Percentiles rank a stretch among this genome's conserved stretches.
Evolutionary conservation across 37 sponge, comb jelly and placozoan species (phyloP).

Genomic region (Cladorhizidae sp.): DNA sequence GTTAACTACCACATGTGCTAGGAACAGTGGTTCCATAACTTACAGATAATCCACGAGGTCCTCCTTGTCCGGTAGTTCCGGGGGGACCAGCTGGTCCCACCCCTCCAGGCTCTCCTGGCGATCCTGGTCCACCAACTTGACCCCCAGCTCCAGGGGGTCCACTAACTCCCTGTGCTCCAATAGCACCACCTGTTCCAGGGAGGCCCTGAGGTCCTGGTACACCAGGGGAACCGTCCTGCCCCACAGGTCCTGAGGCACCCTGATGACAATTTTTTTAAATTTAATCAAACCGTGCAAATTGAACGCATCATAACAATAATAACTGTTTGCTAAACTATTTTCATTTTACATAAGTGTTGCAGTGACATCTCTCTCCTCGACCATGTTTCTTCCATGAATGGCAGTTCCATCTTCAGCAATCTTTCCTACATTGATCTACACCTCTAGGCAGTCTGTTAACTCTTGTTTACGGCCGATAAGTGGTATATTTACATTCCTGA

Average conservation of each 20-base stretch:
- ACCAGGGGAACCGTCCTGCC: conserved; percentile 25
- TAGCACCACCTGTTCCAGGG: conserved; percentile 14
- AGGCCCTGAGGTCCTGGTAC: conserved; percentile 11
- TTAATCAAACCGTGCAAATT: too few relatives aligned
- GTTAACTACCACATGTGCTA: too few relatives aligned
- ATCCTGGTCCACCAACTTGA: not conserved
- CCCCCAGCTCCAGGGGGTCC: conserved; percentile 38
- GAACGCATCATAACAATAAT: too few relatives aligned
- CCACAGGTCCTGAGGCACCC: not conserved
- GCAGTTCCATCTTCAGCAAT: too few relatives aligned
- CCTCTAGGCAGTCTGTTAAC: too few relatives aligned
- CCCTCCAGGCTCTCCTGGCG: conserved; percentile 9
- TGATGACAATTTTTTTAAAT: not conserved
- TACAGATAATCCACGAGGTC: conserved; percentile 34
- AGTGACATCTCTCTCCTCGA: too few relatives aligned
- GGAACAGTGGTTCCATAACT: not conserved
- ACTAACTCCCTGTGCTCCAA: conserved; percentile 11
- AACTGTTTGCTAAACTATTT: too few relatives aligned
- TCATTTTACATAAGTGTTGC: too few relatives aligned
- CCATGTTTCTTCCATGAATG: too few relatives aligned
- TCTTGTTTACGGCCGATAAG: too few relatives aligned
- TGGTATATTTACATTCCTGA: too few relatives aligned
- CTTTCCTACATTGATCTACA: too few relatives aligned
- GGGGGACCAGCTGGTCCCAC: conserved; percentile 19
- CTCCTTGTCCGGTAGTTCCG: conserved; percentile 42